Evolutionary conservation across 1,140 invertebrate species (phyloP), one percentile per base, ranked within the genome.

Genomic region (Leptinotarsa defecta): DNA sequence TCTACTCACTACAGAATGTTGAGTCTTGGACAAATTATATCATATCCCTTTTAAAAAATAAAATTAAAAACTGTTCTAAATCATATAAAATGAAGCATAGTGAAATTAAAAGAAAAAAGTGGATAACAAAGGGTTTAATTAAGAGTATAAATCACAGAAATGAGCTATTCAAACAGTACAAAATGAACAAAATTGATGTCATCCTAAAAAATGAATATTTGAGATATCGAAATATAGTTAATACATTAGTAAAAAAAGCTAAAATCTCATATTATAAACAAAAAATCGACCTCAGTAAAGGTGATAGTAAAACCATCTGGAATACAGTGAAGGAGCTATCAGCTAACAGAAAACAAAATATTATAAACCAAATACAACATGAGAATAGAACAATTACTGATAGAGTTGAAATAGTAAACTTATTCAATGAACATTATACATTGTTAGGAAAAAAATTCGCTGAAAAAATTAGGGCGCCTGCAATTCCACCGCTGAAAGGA

Each of bases 371-470:
- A 64, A 64, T 64, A 64, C 62, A 64, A 64, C 22, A 64, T 24
- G 62, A 64, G 19, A 24, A 64, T 24, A 64, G 62, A 64, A 64
- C 22, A 19, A 64, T 64, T 24, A 64, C 62, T 13, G 19, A 13
- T 11, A 64, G 62, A 64, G 62, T 64, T 64, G 62, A 64, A 64
- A 64, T 64, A 64, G 62, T 19, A 64, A 64, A 64, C 13, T 19
- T 64, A 64, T 64, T 64, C 62, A 64, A 64, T 64, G 62, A 64
- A 64, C 62, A 64, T 19, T 64, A 64, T 64, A 64, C 62, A 64
- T 24, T 64, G 62, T 19, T 64, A 64, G 62, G 62, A 24, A 64
- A 64, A 24, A 64, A 64, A 64, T 64, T 64, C 62, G 62, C 62
- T 17, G 19, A 64, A 17, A 64, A 64, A 19, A 64, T 64, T 64